Evolutionary conservation across 1,140 invertebrate species (phyloP), one percentile per base, ranked within the genome.

Genomic region (Lepidostoma basale): DNA sequence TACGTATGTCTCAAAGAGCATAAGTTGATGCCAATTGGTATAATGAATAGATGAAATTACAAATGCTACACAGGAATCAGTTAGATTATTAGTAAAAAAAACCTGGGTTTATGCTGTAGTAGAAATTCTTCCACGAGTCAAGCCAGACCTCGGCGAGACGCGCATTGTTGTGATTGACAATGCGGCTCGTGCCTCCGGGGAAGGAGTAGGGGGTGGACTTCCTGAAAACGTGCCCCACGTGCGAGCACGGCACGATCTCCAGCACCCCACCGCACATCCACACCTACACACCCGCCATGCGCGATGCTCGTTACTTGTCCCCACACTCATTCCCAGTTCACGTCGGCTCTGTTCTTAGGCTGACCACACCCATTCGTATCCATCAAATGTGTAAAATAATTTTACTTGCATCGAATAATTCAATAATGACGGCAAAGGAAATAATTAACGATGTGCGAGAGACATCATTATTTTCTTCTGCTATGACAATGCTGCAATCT

Each of bases 191-290:
- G 74, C 98, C 98, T 75, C 97, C 97, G 66, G 98, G 98, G 86
- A 99, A 99, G 74, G 95, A 96, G 83, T 99, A 99, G 40, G 98
- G 98, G 74, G 96, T 98, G 74, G 97, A 96, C 87, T 99, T 99
- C 77, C 97, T 90, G 87, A 99, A 99, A 74, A 99, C 96, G 85
- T 98, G 96, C 74, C 95, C 93, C 74, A 97, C 95, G 83, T 94
- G 92, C 73, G 93, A 95, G 81, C 94, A 96, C 74, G 94, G 93
- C 73, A 90, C 87, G 75, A 97, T 96, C 85, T 96, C 93, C 83
- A 97, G 85, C 66, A 87, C 87, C 73, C 95, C 95, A 75, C 96
- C 96, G 86, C 96, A 98, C 94, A 96, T 96, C 96, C 95, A 98
- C 78, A 97, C 92, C 94, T 97, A 86, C 72, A 72, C 68, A 39